Conservation (phyloP, 2,113 vertebrate species). For the Perca flavescens region DNA sequence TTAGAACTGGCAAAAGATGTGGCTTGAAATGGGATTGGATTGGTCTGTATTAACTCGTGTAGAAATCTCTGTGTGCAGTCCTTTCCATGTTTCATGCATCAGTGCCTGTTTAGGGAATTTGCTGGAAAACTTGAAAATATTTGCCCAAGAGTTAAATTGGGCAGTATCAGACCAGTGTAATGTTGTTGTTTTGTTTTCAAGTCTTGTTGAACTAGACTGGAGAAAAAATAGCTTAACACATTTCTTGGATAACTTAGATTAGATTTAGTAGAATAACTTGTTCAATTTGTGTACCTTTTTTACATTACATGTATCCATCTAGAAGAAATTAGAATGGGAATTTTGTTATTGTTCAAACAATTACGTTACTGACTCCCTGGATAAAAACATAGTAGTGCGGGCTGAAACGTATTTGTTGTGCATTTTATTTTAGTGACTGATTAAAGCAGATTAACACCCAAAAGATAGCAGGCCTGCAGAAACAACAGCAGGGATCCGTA, state of each 20-base stretch:
- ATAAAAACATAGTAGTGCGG: background rate
- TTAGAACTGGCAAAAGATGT: conserved; percentile 14
- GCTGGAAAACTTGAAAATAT: conserved; percentile 1
- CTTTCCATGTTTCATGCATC: conserved; percentile 28
- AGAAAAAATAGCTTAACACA: background rate
- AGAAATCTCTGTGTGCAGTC: conserved; percentile 5
- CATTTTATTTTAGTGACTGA: background rate
- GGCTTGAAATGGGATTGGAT: conserved; percentile 37
- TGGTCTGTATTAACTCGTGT: background rate
- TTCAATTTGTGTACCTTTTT: background rate
- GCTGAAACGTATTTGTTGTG: background rate
- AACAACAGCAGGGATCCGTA: background rate
- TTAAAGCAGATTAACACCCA: background rate
- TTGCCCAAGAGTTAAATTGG: background rate
- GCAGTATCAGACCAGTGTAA: background rate
- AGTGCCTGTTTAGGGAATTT: background rate
- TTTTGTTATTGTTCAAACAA: background rate
- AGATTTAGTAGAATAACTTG: background rate
- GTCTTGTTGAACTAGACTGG: background rate
- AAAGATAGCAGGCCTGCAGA: no score
- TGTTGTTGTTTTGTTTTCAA: background rate
- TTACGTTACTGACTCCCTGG: background rate
- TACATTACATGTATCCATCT: background rate
- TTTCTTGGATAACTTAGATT: background rate
- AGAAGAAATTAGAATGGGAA: background rate